Evolutionary conservation across 1,140 invertebrate genomes (phyloP), one percentile per base, ranked within the genome.

Genomic region (Schlechtendalia chinensis): DNA sequence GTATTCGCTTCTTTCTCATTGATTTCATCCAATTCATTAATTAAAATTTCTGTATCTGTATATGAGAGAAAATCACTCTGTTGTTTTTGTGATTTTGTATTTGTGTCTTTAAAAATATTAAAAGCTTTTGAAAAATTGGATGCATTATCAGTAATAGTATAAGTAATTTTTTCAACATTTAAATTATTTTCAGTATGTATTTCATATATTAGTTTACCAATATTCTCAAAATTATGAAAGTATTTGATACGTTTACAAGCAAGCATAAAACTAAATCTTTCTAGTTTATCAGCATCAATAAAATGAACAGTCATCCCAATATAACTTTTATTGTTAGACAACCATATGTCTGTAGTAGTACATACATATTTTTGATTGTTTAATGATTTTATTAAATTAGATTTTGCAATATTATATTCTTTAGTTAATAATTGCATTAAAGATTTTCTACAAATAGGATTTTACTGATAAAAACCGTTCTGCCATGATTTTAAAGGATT

Each of bases 111-210:
- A n/a, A n/a, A n/a, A n/a, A n/a, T n/a, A n/a, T n/a, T 19, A 58
- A 24, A 58, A 12, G 22, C 22, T 24, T 58, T 58, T 22, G 22
- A 58, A 59, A 59, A 59, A 59, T 59, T 59, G 24, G 8, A 59
- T 59, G 56, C 56, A 61, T 61, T 61, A 61, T 61, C 24, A 16
- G 24, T 63, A 63, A 63, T 63, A 63, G 29, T 63, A 32, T 63
- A 14, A 8, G 59, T 32, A 29, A 32, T 63, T 63, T 63, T 63
- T 32, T 63, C 14, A 63, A 63, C 24, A 19, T 63, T 63, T 63
- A 63, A 63, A 63, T 63, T 63, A 19, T 32, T 63, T 63, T 63
- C 16, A 19, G 24, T 32, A 27, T 63, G 59, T 17, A 63, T 63
- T 32, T 63, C 5, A 19, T 63, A 32, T 29, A 63, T 63, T 63